Conservation (phyloP, 1,140 invertebrate species). For the Pachypsylla venusta region DNA sequence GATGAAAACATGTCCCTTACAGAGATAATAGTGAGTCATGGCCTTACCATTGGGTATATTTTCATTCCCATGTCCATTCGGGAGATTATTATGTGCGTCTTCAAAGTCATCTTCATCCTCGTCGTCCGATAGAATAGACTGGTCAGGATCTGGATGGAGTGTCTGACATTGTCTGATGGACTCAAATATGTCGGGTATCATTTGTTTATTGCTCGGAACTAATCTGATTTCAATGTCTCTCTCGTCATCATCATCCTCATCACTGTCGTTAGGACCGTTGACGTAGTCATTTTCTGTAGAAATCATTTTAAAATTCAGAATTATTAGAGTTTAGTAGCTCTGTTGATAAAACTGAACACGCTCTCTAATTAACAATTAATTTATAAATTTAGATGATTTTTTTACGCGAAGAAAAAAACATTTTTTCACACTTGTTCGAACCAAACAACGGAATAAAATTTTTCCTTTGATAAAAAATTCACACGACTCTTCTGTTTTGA, state of each 20-base stretch:
- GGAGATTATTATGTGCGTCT: not conserved
- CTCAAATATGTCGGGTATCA: slow-evolving; percentile 45
- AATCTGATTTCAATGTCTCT: slow-evolving; percentile 49
- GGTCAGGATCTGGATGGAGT: slow-evolving; percentile 42
- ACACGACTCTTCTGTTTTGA: too few species aligned
- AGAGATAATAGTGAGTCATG: too few species aligned
- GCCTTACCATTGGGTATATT: slow-evolving; percentile 5
- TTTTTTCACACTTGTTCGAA: too few species aligned
- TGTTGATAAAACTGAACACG: too few species aligned
- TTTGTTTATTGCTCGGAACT: slow-evolving; percentile 43
- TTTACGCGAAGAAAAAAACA: too few species aligned
- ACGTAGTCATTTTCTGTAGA: not conserved
- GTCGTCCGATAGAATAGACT: slow-evolving; percentile 1
- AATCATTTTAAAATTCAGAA: too few species aligned
- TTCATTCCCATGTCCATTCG: not conserved
- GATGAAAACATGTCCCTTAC: too few species aligned
- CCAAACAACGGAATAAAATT: too few species aligned
- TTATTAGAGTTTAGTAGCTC: too few species aligned
- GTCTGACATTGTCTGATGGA: slow-evolving; percentile 54
- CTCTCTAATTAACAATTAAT: too few species aligned
- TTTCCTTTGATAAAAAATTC: too few species aligned
- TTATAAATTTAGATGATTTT: too few species aligned
- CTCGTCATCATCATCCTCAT: slow-evolving; percentile 21
- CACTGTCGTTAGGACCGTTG: slow-evolving; percentile 9
- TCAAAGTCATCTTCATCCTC: not conserved